These are phyloP conservation scores for Aix galericulata DNA, from an alignment of 2,113 vertebrate genomes.

Conservation along the genomic window DNA sequence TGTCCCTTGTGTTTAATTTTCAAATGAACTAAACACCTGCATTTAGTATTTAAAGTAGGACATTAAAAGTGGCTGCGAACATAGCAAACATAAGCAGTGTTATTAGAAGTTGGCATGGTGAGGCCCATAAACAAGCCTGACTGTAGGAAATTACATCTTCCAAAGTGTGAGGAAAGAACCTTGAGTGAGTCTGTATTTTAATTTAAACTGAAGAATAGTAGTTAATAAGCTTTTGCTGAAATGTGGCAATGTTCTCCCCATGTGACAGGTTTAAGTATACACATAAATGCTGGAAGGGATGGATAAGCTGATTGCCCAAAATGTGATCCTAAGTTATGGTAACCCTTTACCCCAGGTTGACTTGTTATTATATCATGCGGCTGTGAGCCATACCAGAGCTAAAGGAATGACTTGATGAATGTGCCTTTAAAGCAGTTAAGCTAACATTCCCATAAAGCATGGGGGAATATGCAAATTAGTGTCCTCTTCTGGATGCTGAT, in stretches of 20 bases:
- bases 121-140: conserved; percentile 8
- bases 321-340: conserved; percentile 41
- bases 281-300: not conserved
- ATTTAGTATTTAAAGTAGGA: not conserved
- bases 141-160: not conserved
- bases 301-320: conserved; percentile 25
- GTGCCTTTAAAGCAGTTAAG: conserved; percentile 3
- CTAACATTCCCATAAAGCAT: conserved; percentile 21
- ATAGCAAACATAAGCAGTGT: not conserved
- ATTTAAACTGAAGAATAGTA: conserved; percentile 49
- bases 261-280: conserved; percentile 52
- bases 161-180: not conserved
- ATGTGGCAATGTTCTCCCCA: conserved; percentile 27
- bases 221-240: conserved; percentile 54
- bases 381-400: not conserved
- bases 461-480: conserved; percentile 43
- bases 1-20: conserved; percentile 53
- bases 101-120: not conserved
- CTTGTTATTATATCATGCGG: not conserved
- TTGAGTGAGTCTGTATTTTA: conserved; percentile 44
- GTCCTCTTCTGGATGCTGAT: conserved; percentile 2
- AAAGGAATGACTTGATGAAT: conserved; percentile 27
- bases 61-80: not conserved
- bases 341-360: conserved; percentile 15
- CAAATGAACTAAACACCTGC: conserved; percentile 2